Evolutionary conservation across 2,888 invertebrate genomes (phyloP).

Genomic region (Rhopalosiphum nymphaeae): DNA sequence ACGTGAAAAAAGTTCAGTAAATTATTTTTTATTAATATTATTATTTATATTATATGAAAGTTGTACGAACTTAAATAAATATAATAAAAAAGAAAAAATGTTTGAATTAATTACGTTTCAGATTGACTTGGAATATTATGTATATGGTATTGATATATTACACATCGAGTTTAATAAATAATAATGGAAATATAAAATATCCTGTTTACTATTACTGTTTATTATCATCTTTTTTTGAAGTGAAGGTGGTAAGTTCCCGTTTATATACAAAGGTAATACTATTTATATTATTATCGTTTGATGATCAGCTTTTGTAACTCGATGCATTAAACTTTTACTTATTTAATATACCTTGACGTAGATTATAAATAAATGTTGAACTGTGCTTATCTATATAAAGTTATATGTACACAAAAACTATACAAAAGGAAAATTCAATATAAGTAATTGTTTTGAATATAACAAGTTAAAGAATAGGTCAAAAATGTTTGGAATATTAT

Average conservation of each 20-base stretch:
- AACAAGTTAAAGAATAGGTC: neutral
- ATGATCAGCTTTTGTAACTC: neutral
- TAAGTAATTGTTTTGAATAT: neutral
- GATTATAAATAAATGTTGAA: neutral
- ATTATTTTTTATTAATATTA: neutral
- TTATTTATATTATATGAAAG: neutral
- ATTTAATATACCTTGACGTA: neutral
- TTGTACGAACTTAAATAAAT: neutral
- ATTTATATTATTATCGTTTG: neutral
- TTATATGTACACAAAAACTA: neutral
- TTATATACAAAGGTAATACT: neutral
- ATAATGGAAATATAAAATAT: slow-evolving; percentile 72
- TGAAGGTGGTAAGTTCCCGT: slow-evolving; percentile 86
- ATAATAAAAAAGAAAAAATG: neutral
- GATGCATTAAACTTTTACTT: neutral
- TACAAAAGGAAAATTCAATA: neutral
- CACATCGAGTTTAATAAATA: slow-evolving; percentile 81
- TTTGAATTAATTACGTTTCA: slow-evolving; percentile 69
- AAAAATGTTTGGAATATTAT: neutral
- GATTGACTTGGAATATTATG: slow-evolving; percentile 86
- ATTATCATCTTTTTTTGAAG: slow-evolving; percentile 82
- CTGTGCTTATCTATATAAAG: neutral
- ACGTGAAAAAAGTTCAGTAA: neutral
- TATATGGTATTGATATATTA: slow-evolving; percentile 87
- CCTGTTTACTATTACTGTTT: slow-evolving; percentile 83